Percentiles rank a stretch among this genome's conserved stretches.
Conservation (phyloP, 2,113 vertebrate species). For the Leucoraja erinaceus region DNA sequence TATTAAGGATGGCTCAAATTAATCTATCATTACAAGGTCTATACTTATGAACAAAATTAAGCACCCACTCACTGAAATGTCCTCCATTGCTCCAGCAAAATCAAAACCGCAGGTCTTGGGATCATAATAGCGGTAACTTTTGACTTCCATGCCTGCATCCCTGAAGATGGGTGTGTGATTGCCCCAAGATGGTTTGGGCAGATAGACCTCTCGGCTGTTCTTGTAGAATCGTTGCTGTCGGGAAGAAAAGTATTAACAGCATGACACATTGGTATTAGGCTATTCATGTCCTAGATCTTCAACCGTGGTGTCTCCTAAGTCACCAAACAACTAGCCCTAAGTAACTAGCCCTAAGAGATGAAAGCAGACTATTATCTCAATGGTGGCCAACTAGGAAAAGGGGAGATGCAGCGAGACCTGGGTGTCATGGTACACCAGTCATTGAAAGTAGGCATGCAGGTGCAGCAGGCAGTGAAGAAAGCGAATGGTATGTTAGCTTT, state of each 20-base stretch:
- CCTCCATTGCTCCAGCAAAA: constrained; percentile 81
- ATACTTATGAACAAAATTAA: background rate
- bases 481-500: too few species aligned
- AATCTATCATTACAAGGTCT: background rate
- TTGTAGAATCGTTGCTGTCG: constrained; percentile 83
- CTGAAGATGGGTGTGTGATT: constrained; percentile 97
- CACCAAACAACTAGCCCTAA: background rate
- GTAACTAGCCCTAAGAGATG: too few species aligned
- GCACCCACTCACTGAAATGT: constrained; percentile 78
- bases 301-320: background rate
- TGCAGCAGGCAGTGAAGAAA: too few species aligned
- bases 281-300: background rate
- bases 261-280: background rate
- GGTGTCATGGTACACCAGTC: too few species aligned
- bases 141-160: constrained; percentile 86
- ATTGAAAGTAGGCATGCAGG: too few species aligned
- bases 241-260: background rate
- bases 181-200: constrained; percentile 93
- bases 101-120: constrained; percentile 89
- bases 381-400: too few species aligned
- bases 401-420: too few species aligned
- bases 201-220: constrained; percentile 72
- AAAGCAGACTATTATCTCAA: too few species aligned
- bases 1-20: background rate
- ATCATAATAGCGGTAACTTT: constrained; percentile 87